Base-by-base conservation (phyloP, 2,888 invertebrate genomes). In the Chromoteleia sp. region DNA sequence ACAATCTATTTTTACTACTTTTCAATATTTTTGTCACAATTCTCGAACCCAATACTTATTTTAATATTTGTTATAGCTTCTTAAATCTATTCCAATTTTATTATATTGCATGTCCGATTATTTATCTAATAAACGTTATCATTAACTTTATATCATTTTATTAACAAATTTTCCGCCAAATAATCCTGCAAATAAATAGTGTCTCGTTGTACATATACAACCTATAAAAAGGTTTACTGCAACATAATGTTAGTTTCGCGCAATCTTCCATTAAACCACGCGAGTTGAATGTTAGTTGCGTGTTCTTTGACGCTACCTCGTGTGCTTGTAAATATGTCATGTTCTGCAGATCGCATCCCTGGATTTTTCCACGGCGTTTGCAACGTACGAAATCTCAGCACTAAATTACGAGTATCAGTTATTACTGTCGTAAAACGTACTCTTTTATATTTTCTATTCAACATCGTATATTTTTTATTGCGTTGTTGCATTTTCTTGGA, bases 181-280 rank as follows among this genome's bases (percentile, higher is more conserved):
- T 29, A 29, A 29, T 4, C 29, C 6, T 29, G 29, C 6, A 29
- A 29, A 33, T 33, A 33, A 33, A 33, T 33, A 7, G 8, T n/a
- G 33, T 6, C 33, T 33, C 7, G 8, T 33, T 6, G 39, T 5
- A 12, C 5, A 39, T 39, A 12, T 1, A 39, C 14, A 12, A 5
- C 2, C 39, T 2, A 39, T 39, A 39, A 39, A 39, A 39, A 14
- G n/a, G 39, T 17, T 43, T 17, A 17, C 0, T 17, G 43, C 43
- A 43, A 12, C 43, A 17, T 4, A 43, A 43, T 43, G 43, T 8
- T 8, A 7, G 8, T 15, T 17, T 0, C 17, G 15, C 43, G 43
- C 43, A 43, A 17, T 43, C 43, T 43, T 43, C 43, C 43, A 43
- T 43, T 43, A 43, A 17, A 43, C 43, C 43, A 43, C 43, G 43